Conservation (phyloP, 2,888 invertebrate species). For the Acrobasis suavella region DNA sequence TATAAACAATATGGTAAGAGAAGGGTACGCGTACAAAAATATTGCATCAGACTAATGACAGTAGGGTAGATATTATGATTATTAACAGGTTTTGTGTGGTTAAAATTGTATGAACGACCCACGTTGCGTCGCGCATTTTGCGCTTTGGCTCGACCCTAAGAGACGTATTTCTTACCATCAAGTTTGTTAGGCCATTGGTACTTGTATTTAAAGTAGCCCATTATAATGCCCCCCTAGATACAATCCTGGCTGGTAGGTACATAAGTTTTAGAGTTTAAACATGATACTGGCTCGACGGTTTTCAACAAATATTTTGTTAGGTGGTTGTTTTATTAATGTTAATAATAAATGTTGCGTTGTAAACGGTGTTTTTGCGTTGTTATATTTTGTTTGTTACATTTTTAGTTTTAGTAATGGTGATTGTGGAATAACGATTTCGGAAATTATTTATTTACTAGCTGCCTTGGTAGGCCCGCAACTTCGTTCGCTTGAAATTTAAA, state of each 20-base stretch:
- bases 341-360: constrained; percentile 10
- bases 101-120: no score
- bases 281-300: constrained; percentile 4
- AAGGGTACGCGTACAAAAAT: no score
- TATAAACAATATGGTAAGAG: no score
- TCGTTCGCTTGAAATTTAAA: background rate
- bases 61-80: no score
- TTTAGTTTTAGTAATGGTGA: background rate
- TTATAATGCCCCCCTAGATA: no score
- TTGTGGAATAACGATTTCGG: background rate
- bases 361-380: background rate
- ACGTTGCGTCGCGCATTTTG: no score
- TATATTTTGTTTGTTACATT: constrained; percentile 7
- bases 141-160: no score
- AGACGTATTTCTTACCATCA: no score
- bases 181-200: no score
- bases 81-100: no score
- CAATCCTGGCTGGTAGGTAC: background rate
- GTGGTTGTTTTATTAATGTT: constrained; percentile 14
- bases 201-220: no score
- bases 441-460: background rate
- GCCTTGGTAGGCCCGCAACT: background rate
- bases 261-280: constrained; percentile 14
- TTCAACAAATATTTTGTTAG: constrained; percentile 16
- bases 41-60: no score